Conservation (phyloP, 1,140 invertebrate species). For the Orchesella cincta region DNA sequence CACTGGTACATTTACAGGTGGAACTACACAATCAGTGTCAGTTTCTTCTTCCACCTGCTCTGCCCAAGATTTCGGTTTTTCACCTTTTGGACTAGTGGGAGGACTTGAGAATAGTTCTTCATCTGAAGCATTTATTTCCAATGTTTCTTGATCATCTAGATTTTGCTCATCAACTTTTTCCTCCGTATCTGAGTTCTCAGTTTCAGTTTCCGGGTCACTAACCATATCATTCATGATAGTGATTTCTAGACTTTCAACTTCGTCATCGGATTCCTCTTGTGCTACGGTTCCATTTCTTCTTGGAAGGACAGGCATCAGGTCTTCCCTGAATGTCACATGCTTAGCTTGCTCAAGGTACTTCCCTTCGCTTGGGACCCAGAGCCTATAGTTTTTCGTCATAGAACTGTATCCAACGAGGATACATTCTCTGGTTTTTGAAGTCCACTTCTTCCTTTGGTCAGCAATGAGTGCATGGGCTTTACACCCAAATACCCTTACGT, state of each 20-base stretch:
- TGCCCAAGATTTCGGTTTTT: neutral
- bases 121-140: neutral
- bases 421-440: conserved; percentile 45
- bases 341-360: neutral
- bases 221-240: neutral
- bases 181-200: neutral
- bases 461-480: conserved; percentile 40
- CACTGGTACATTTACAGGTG: conserved; percentile 52
- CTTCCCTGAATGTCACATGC: neutral
- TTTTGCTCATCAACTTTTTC: neutral
- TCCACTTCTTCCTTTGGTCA: conserved; percentile 42
- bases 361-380: conserved; percentile 17
- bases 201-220: neutral
- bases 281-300: neutral
- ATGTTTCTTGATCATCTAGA: neutral
- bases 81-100: neutral
- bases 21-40: too few relatives aligned
- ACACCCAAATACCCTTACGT: conserved; percentile 41
- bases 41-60: neutral
- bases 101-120: neutral
- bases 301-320: neutral
- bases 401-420: conserved; percentile 51
- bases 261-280: neutral
- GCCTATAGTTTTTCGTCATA: neutral
- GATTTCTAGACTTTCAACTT: neutral